Percentiles rank a stretch among this genome's conserved stretches.
These are phyloP conservation scores for Tyrannus savana DNA, from an alignment of 2,113 vertebrate genomes.

Conservation along the genomic window DNA sequence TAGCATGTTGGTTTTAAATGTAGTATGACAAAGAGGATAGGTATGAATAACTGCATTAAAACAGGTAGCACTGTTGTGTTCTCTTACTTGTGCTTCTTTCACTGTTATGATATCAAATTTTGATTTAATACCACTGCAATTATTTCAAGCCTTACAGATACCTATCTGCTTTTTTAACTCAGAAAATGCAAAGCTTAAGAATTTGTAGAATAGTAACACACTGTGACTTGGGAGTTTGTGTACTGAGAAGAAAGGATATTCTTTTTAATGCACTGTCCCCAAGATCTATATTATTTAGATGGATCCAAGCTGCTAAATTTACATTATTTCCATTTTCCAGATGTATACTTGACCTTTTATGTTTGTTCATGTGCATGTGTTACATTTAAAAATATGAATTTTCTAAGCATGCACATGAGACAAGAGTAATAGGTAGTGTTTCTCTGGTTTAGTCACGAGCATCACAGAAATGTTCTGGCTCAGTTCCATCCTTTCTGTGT, in stretches of 20 bases:
- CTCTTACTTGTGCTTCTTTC: background rate
- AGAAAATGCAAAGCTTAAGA: background rate
- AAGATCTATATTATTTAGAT: background rate
- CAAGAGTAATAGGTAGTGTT: background rate
- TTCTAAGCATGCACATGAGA: background rate
- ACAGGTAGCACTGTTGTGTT: background rate
- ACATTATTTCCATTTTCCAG: background rate
- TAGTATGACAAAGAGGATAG: background rate
- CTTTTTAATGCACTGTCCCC: background rate
- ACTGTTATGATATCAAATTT: background rate
- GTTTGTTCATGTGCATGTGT: background rate
- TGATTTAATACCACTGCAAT: background rate
- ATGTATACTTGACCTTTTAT: background rate
- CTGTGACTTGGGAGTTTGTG: background rate
- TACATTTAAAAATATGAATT: background rate
- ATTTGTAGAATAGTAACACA: background rate
- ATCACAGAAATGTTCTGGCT: background rate
- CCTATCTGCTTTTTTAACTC: background rate
- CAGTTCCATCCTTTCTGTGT: background rate
- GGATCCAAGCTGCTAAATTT: background rate
- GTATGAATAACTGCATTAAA: background rate
- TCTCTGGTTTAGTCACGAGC: background rate
- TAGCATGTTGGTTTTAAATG: background rate
- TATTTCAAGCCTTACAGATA: background rate
- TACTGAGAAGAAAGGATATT: background rate